A percentile compares a stretch with the other conserved stretches of the same genome.
These are phyloP conservation scores for Boloria selene DNA, from an alignment of 2,888 invertebrate species.

Conservation along the genomic window DNA sequence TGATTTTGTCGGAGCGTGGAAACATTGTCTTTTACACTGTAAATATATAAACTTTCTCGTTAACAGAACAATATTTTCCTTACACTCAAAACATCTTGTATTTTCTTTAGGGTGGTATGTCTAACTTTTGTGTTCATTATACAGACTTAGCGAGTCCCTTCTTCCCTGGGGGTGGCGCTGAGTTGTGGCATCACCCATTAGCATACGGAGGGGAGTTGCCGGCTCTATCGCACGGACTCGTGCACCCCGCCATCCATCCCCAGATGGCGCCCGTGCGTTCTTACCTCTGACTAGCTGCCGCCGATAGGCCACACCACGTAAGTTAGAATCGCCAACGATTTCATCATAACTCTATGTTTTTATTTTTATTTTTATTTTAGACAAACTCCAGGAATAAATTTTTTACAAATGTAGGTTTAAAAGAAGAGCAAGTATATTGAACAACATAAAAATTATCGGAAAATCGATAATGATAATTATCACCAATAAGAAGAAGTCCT, in stretches of 20 bases:
- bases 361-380: too few species aligned
- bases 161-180: slow-evolving; percentile 93
- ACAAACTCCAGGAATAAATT: too few species aligned
- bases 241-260: slow-evolving; percentile 98
- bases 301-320: slow-evolving; percentile 87
- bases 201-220: slow-evolving; percentile 91
- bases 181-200: slow-evolving; percentile 96
- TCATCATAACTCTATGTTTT: too few species aligned
- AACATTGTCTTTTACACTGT: slow-evolving; percentile 69
- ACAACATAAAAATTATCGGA: too few species aligned
- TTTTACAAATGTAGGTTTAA: too few species aligned
- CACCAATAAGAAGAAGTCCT: too few species aligned
- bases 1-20: slow-evolving; percentile 51
- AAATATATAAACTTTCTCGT: slow-evolving; percentile 51
- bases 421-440: too few species aligned
- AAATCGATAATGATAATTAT: too few species aligned
- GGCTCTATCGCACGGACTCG: slow-evolving; percentile 93
- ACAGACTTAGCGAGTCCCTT: slow-evolving; percentile 97
- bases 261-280: slow-evolving; percentile 97
- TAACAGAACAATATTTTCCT: not conserved
- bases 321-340: not conserved
- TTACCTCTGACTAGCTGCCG: slow-evolving; percentile 98
- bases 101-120: slow-evolving; percentile 8
- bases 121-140: slow-evolving; percentile 51
- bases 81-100: slow-evolving; percentile 7